Conservation (phyloP, 2,888 invertebrate species). For the Lasioglossum lativentre region DNA sequence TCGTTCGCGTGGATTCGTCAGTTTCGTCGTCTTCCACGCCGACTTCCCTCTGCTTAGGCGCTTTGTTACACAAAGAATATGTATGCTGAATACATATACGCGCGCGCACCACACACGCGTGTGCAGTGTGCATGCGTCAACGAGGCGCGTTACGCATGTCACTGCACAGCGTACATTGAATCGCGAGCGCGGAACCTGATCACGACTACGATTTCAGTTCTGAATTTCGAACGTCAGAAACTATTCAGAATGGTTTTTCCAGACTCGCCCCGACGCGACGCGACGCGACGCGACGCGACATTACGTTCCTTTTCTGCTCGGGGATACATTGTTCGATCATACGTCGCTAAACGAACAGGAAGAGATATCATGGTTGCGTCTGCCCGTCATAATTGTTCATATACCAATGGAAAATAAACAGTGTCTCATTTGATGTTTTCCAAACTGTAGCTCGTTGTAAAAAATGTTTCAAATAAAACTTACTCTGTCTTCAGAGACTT, state of each 20-base stretch:
- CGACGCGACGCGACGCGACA: too few species aligned
- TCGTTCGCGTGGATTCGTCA: not conserved
- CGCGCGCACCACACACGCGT: not conserved
- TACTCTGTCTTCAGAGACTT: too few species aligned
- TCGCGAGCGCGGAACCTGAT: slow-evolving; percentile 5
- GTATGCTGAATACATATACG: not conserved
- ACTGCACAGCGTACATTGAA: not conserved
- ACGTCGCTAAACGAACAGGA: not conserved
- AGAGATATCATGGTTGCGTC: not conserved
- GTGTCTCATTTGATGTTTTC: not conserved
- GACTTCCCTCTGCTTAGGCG: not conserved
- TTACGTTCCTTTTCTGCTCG: not conserved
- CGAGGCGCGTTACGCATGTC: slow-evolving; percentile 1
- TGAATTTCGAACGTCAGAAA: slow-evolving; percentile 10
- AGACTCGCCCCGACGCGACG: not conserved
- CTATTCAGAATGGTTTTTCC: not conserved
- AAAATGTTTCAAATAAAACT: not conserved
- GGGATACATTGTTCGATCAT: not conserved
- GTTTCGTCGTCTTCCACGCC: not conserved
- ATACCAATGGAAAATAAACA: not conserved
- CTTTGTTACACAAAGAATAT: slow-evolving; percentile 12
- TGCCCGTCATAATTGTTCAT: not conserved
- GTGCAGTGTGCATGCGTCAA: not conserved
- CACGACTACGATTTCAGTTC: not conserved
- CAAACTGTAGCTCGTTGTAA: not conserved